Evolutionary conservation across 2,888 invertebrate species (phyloP), one percentile per base, ranked within the genome.

Genomic region (Epistrophe grossulariae): DNA sequence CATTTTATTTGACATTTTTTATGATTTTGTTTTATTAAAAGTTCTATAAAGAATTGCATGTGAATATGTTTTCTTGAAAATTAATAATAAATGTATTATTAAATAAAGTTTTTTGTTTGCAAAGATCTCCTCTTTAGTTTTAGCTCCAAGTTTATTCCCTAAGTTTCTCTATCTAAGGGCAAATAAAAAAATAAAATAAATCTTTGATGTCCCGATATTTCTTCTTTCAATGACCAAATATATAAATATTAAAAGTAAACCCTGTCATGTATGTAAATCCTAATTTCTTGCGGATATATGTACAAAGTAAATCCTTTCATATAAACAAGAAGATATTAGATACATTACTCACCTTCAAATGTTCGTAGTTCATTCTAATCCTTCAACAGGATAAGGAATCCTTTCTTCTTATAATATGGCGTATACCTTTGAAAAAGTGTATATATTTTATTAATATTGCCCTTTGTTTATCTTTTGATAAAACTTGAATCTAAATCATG

Each of bases 351-450:
- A 85, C 85, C 85, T 78, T 70, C 13, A 64, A 82, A 10, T 70
- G 78, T 78, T 71, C 48, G 68, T 70, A 59, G 62, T 50, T 85
- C 82, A 82, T 85, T 43, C 73, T 85, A 24, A 55, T 64, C 73
- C 78, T 45, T 48, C 24, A 40, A 38, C 40, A 40, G 45, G 52
- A 59, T 28, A 48, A 28, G 19, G n/a, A 9, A 28, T 74, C 45
- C 73, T 68, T 50, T 57, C 17, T 19, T 17, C 4, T 19, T 52
- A 1, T 40, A n/a, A n/a, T n/a, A n/a, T n/a, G n/a, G n/a, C n/a
- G 7, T 60, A 38, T 50, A 24, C n/a, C 45, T 17, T 4, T 48
- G n/a, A 9, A 45, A 45, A 2, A 45, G 15, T 45, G 45, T 48
- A 48, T n/a, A 24, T 24, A 24, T 24, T 24, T 2, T 24, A 19